phyloP scores from a whole-genome alignment of 2,113 vertebrate species.

The Rynchops niger region DNA sequence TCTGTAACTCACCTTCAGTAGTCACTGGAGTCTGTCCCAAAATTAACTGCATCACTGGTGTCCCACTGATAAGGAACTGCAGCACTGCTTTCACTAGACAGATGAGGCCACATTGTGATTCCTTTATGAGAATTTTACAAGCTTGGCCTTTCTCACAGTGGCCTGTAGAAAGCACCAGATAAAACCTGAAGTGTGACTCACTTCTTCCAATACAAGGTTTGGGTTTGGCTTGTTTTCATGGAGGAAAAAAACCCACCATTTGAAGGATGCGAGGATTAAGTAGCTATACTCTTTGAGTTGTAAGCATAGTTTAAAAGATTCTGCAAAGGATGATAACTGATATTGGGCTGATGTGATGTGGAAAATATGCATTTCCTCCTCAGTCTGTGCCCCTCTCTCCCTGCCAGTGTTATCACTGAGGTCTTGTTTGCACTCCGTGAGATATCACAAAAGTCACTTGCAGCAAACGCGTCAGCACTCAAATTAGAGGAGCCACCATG shows the following conservation, averaged over 20 bases:
- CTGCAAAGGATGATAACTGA: constrained; percentile 50
- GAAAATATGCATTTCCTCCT: constrained; percentile 87
- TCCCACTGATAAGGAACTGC: background rate
- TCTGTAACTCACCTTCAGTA: background rate
- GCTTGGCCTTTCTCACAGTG: background rate
- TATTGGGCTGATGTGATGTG: constrained; percentile 78
- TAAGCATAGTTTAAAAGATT: background rate
- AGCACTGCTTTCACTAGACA: background rate
- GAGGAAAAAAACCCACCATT: background rate
- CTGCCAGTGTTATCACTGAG: constrained; percentile 31
- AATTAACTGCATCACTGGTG: accelerated
- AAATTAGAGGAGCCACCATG: background rate
- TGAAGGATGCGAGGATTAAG: background rate
- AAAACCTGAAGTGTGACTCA: background rate
- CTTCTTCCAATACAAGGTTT: background rate
- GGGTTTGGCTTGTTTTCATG: background rate
- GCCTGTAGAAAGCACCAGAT: background rate
- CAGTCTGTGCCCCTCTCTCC: constrained; percentile 52
- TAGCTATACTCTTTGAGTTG: background rate
- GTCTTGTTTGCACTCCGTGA: constrained; percentile 30
- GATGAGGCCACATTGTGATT: background rate
- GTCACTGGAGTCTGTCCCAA: background rate
- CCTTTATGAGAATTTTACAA: background rate
- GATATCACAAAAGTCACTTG: constrained; percentile 7
- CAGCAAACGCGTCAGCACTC: background rate